Conservation (phyloP, 64 coral and sea anemone species). For the Actinia equina region DNA sequence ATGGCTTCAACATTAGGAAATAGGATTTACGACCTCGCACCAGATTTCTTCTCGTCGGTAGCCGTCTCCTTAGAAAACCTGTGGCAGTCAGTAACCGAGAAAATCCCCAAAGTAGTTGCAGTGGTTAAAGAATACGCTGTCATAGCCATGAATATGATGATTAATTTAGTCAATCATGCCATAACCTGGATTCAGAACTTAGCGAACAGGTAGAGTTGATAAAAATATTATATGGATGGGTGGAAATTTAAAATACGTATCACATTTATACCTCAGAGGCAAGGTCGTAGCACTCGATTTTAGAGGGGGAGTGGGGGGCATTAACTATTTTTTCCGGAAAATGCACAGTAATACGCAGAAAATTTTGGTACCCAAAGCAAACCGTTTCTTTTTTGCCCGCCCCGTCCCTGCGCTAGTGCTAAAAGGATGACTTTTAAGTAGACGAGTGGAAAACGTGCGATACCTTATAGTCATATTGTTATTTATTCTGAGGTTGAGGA, state of each 20-base stretch:
- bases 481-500: too few species aligned
- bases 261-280: neutral
- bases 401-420: too few species aligned
- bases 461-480: too few species aligned
- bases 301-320: too few species aligned
- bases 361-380: too few species aligned
- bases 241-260: neutral
- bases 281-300: too few species aligned
- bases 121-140: slow-evolving; percentile 87
- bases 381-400: too few species aligned
- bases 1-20: slow-evolving; percentile 37
- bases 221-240: neutral
- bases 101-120: slow-evolving; percentile 74
- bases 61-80: slow-evolving; percentile 55
- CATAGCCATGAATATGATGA: slow-evolving; percentile 77
- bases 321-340: too few species aligned
- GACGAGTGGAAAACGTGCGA: too few species aligned
- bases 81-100: slow-evolving; percentile 66
- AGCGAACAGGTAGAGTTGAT: slow-evolving; percentile 40
- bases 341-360: neutral
- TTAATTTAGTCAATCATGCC: slow-evolving; percentile 54
- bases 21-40: slow-evolving; percentile 80
- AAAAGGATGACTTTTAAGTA: too few species aligned
- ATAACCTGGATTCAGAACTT: slow-evolving; percentile 63
- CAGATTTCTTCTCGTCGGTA: slow-evolving; percentile 82